Base-by-base conservation (phyloP, 2,888 invertebrate species). In the Mythimna albipuncta region DNA sequence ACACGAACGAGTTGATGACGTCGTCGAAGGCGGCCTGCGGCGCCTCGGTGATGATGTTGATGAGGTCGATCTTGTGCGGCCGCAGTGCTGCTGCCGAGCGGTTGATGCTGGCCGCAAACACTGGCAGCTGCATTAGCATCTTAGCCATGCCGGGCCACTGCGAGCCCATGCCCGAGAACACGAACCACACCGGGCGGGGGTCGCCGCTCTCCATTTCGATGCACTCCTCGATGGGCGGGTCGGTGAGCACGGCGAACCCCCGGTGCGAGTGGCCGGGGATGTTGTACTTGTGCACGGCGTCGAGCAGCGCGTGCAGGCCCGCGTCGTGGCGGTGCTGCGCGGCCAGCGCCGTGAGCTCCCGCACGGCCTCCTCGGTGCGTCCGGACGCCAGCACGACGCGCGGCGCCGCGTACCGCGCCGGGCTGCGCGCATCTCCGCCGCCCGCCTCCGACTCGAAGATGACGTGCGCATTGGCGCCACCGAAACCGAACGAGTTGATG, bases 131-230 rank as follows among this genome's bases (percentile, higher is more conserved):
- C 97, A 99, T 98, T 84, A 99, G 97, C 75, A 98, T 97, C 90
- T 97, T 97, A 19, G 98, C 99, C 99, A 99, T 99, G 88, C 99
- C 99, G 64, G 98, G 97, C 99, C 99, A 99, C 95, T 99, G 99
- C 58, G 98, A 98, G 19, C 99, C 99, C 99, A 99, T 99, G 75
- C 99, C 99, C 62, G 99, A 98, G 96, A 99, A 99, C 80, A 99
- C 97, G 94, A 97, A 99, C 99, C 99, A 99, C 70, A 99, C 95
- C 1, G 99, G 99, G 19, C 98, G 97, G 79, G 97, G 97, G 58
- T 96, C 95, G 13, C 94, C 91, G 70, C 91, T 89, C 80, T 93
- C 92, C 88, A 89, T 38, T 81, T 94, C 92, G 72, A 79, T 47
- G 76, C 90, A 84, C 82, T 91, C 91, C 64, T 88, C 75, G 6